Base-by-base conservation (phyloP, 1,140 invertebrate species). In the Nasonia giraulti region DNA sequence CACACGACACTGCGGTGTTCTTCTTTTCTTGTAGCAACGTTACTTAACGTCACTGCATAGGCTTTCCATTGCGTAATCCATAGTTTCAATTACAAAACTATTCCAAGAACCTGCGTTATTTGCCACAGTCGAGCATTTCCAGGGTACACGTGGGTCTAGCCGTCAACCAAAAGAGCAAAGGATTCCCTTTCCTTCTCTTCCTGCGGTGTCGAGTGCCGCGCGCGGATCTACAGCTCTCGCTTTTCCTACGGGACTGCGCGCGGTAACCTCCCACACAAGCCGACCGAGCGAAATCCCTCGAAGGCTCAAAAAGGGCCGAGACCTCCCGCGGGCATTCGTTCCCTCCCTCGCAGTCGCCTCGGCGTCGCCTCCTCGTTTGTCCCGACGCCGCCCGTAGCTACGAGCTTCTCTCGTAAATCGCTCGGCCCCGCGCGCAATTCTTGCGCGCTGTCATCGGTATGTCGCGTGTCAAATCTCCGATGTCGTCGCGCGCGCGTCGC, bases 381-480 rank as follows among this genome's bases (percentile, higher is more conserved):
- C 47, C 47, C n/a, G 14, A 17, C 23, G 76, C 27, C 14, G 33
- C 37, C 73, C 7, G 44, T 14, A n/a, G 76, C 76, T 47, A 20
- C 83, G 77, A 76, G 68, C 77, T 85, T 75, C 50, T 66, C 75
- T 82, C 87, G 83, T 87, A 87, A 88, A 88, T 89, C 82, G 78
- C 82, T 86, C 86, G 27, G 80, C 76, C 20, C 27, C 69, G 1
- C 44, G 11, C 37, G 33, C 31, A 78, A 66, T 10, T 33, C 76
- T 62, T 31, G 78, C 76, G 33, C 55, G 78, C 85, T 87, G 87
- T 88, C 84, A 83, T 87, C 88, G 87, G 84, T 88, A 87, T 86
- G 88, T 88, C 84, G 84, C 88, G 85, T 89, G 88, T 89, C 87
- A 89, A 89, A 88, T 89, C 86, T 88, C 87, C 80, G 85, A 87